A percentile compares a stretch with the other conserved stretches of the same genome.
Conservation (phyloP, 2,797 vertebrate species). For the Enteromius trimaculatus region DNA sequence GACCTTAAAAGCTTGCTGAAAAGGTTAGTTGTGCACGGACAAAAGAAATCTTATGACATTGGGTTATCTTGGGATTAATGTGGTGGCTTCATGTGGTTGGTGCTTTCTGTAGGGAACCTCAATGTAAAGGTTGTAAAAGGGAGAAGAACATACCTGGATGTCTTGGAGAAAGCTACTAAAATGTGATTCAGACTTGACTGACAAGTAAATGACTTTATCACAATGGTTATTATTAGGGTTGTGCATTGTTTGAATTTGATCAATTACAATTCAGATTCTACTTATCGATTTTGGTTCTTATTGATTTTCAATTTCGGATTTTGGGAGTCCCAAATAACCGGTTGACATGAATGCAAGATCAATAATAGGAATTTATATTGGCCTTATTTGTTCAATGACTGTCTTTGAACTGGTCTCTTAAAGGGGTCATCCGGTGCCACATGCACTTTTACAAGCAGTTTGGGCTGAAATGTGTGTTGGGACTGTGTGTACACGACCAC, state of each 20-base stretch:
- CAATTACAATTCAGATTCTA: background rate
- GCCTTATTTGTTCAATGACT: no score
- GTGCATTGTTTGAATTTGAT: background rate
- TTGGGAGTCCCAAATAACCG: no score
- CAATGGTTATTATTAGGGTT: background rate
- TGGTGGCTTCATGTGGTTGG: background rate
- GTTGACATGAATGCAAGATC: no score
- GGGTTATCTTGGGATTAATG: slow-evolving; percentile 17
- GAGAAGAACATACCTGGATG: background rate
- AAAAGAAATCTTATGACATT: slow-evolving; percentile 21
- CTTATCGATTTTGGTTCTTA: no score
- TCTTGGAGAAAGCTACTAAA: background rate
- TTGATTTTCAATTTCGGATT: no score
- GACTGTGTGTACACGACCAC: no score
- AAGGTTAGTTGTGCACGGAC: slow-evolving; percentile 13
- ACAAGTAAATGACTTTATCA: background rate
- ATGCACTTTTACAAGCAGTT: no score
- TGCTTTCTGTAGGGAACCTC: background rate
- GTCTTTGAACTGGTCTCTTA: no score
- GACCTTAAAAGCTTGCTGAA: slow-evolving; percentile 28
- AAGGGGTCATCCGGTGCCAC: no score
- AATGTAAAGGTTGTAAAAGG: slow-evolving; percentile 13
- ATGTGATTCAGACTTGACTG: background rate
- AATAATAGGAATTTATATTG: no score
- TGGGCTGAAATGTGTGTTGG: no score